Evolutionary conservation across 1,140 invertebrate genomes (phyloP).

Genomic region (Dinoponera quadriceps): DNA sequence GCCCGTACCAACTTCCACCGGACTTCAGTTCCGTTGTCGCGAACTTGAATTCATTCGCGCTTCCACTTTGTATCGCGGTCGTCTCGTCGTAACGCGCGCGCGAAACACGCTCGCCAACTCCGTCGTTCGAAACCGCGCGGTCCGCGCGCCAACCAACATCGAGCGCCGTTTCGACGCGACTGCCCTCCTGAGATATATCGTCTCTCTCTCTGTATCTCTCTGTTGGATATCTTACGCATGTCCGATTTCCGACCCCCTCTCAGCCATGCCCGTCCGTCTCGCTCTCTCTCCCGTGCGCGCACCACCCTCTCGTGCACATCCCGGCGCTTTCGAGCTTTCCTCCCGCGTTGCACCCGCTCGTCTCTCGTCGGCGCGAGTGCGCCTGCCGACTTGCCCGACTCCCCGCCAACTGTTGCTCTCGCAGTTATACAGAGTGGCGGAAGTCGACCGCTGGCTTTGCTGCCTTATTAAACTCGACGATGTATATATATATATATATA

Average conservation of each 20-base stretch:
- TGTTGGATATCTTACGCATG: slow-evolving; percentile 78
- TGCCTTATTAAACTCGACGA: too few species aligned
- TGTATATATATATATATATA: too few species aligned
- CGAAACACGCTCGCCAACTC: background rate
- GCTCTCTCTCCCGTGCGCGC: background rate
- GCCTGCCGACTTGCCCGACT: background rate
- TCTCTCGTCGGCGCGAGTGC: slow-evolving; percentile 30
- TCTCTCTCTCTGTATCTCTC: slow-evolving; percentile 72
- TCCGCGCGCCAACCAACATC: slow-evolving; percentile 68
- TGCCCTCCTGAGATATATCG: slow-evolving; percentile 62
- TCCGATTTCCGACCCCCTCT: slow-evolving; percentile 66
- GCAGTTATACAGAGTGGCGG: background rate
- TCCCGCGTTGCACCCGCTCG: slow-evolving; percentile 44
- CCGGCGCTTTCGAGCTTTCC: slow-evolving; percentile 20
- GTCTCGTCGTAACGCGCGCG: background rate
- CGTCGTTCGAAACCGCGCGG: background rate
- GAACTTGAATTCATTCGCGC: too few species aligned
- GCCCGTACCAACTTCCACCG: too few species aligned
- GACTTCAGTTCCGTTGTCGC: too few species aligned
- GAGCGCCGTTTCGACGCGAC: slow-evolving; percentile 78
- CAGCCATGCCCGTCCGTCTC: slow-evolving; percentile 1
- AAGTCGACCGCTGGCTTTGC: background rate
- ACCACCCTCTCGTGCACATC: too few species aligned
- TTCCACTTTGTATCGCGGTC: too few species aligned
- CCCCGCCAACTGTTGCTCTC: slow-evolving; percentile 74